Evolutionary conservation across 2,888 invertebrate genomes (phyloP), one percentile per base, ranked within the genome.

Genomic region (Synanthedon andrenaeformis): DNA sequence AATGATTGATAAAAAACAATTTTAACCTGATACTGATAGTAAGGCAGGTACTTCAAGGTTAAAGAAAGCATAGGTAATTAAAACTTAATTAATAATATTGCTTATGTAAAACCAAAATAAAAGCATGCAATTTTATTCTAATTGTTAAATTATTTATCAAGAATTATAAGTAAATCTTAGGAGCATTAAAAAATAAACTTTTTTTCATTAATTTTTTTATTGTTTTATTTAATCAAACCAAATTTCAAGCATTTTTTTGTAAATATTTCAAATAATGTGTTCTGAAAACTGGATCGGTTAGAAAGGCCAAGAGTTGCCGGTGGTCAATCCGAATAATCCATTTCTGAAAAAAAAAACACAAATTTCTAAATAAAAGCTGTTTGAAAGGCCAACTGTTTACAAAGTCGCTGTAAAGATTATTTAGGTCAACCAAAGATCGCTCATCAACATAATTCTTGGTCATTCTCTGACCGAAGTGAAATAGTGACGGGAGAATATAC

Each of bases 311-410:
- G 28, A 51, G 41, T 28, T 53, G 14, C 58, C 59, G 11, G 67
- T 67, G 0, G 53, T 41, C n/a, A 69, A 53, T 4, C 58, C 61
- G 48, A 56, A 67, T 4, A 69, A 23, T 13, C 68, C 68, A n/a
- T 49, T 41, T 51, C 68, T 69, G 60, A 49, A 67, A 66, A 51
- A 49, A 54, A 55, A 55, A 54, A 52, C n/a, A n/a, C 11, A n/a
- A 23, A 14, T 17, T 28, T 28, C 8, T 23, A 23, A 23, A 23
- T 5, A 23, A 23, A 23, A 23, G 5, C 5, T 23, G 19, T 23
- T 4, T 4, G 19, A 23, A 23, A 23, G 4, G 23, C 23, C 23
- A 5, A 23, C 23, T 5, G 5, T 23, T 23, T 23, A 5, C 1
- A 4, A 23, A 23, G 1, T 23, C 23, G 23, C 23, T 23, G 23